Base-by-base conservation (phyloP, 35 echinoderm and acorn worm genomes). In the Apostichopus parvimensis region DNA sequence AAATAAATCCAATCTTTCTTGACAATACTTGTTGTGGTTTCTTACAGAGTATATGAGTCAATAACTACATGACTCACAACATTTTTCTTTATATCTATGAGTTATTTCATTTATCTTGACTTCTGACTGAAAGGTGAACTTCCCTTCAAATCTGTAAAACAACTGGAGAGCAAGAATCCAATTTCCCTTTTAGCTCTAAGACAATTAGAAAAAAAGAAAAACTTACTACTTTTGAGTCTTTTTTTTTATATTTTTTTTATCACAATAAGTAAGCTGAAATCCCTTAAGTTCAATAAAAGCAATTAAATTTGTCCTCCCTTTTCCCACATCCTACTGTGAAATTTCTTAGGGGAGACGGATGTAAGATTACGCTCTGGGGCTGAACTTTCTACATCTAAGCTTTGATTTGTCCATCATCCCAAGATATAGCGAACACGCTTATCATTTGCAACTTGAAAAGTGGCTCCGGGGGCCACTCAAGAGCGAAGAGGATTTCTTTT, bases 391-490 rank as follows among this genome's bases (percentile, higher is more conserved):
- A 17, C 56, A 75, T 22, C 71, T 75, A 75, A 75, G 71, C 71
- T 9, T 84, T 59, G 17, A 84, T 59, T 59, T 60, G 55, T 84
- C n/a, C 57, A 21, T 59, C 55, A 58, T 84, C 57, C 58, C 8
- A 22, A 58, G 54, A 84, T 61, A 52, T 12, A 45, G 55, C 17
- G 55, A 55, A 84, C 81, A 84, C 57, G 81, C 81, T 84, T 59
- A 58, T 57, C 57, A 20, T 53, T 22, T 59, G 56, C 21, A 84
- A 84, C 81, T 84, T 58, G 7, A 84, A 84, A 45, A 84, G 81
- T 84, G 17, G 81, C 81, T 59, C 81, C 14, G 6, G 81, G 52
- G 81, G 81, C 81, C 53, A 58, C 81, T 84, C 81, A 21, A 84
- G 57, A 59, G 57, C 55, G 15, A 84, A 84, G 81, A 84, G 81